These are phyloP conservation scores for Drosophila ezoana DNA, from an alignment of 2,888 invertebrate species.

Conservation along the genomic window DNA sequence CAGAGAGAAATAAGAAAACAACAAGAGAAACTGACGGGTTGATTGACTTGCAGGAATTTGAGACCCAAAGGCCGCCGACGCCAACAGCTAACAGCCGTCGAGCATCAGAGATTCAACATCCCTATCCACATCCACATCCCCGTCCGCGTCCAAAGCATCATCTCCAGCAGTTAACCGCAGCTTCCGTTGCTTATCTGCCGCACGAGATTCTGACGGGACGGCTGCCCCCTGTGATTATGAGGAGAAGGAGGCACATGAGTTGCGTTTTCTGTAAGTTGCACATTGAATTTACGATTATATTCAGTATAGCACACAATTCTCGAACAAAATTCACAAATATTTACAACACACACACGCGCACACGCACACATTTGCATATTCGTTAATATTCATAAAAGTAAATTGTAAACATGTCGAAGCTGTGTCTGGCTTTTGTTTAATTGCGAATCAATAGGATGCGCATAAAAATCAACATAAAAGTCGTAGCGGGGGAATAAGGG, in stretches of 20 bases:
- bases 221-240: constrained; percentile 11
- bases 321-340: constrained; percentile 17
- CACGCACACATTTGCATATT: neutral
- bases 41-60: constrained; percentile 75
- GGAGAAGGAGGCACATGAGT: constrained; percentile 32
- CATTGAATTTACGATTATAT: constrained; percentile 32
- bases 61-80: constrained; percentile 34
- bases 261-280: constrained; percentile 65
- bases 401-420: constrained; percentile 36
- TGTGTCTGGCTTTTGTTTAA: constrained; percentile 56
- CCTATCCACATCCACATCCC: constrained; percentile 24
- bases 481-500: constrained; percentile 35
- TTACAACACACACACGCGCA: constrained; percentile 7
- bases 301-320: constrained; percentile 6
- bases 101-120: constrained; percentile 28
- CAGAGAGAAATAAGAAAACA: constrained; percentile 40
- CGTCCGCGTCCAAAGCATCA: constrained; percentile 4
- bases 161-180: constrained; percentile 31
- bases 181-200: constrained; percentile 73
- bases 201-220: constrained; percentile 46
- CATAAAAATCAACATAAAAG: constrained; percentile 62
- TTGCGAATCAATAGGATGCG: constrained; percentile 62
- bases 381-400: constrained; percentile 29
- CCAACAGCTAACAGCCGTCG: constrained; percentile 22
- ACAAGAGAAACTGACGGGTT: constrained; percentile 65